A percentile compares a stretch with the other conserved stretches of the same genome.
phyloP scores from a whole-genome alignment of 2,113 vertebrate species.

The Capreolus pygargus region DNA sequence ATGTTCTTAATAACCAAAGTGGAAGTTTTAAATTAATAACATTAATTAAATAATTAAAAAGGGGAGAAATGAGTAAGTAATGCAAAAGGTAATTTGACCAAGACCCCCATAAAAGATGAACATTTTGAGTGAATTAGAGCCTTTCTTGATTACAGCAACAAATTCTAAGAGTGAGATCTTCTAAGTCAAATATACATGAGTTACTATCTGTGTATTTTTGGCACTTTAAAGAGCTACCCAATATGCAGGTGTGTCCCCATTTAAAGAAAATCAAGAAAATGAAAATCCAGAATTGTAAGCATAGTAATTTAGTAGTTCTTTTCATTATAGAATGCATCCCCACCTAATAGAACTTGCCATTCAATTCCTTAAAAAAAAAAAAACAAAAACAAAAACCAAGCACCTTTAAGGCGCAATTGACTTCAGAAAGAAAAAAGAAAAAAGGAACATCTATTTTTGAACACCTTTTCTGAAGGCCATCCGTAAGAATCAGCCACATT shows the following conservation, averaged over 20 bases:
- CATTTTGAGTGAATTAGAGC: not conserved
- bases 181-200: not conserved
- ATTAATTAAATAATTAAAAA: not conserved
- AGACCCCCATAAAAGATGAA: not conserved
- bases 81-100: not conserved
- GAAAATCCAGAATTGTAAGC: not conserved
- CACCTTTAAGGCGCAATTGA: constrained; percentile 16
- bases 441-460: not conserved
- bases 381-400: not conserved
- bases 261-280: not conserved
- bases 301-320: not conserved
- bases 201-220: not conserved
- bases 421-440: not conserved
- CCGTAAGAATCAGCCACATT: not conserved
- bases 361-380: not conserved
- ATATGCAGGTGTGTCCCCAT: not conserved
- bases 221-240: not conserved
- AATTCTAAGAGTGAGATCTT: not conserved
- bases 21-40: not conserved
- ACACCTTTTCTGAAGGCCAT: constrained; percentile 14
- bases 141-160: not conserved
- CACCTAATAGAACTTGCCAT: constrained; percentile 7
- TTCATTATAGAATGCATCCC: not conserved
- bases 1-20: not conserved
- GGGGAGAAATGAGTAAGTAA: not conserved